A percentile compares a stretch with the other conserved stretches of the same genome.
phyloP scores from a whole-genome alignment of 2,797 vertebrate genomes.

The Xiphophorus birchmanni region DNA sequence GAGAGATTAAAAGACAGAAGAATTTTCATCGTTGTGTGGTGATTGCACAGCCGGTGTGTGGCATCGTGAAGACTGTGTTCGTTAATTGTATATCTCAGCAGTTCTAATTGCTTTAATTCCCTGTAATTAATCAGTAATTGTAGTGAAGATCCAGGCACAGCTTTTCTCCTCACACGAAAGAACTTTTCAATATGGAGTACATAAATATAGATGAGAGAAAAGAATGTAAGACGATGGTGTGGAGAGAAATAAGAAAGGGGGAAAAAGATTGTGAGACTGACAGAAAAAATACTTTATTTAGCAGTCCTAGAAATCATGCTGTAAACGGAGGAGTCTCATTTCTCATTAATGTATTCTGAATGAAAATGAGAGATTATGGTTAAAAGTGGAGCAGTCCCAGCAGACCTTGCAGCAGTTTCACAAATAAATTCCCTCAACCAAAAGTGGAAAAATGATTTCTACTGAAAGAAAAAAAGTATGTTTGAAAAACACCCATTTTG shows the following conservation, averaged over 20 bases:
- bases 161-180: slow-evolving; percentile 76
- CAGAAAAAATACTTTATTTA: slow-evolving; percentile 60
- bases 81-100: slow-evolving; percentile 88
- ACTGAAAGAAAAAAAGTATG: not conserved
- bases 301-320: slow-evolving; percentile 55
- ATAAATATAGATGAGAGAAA: slow-evolving; percentile 84
- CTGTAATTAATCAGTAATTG: slow-evolving; percentile 89
- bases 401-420: slow-evolving; percentile 42
- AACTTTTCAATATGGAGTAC: slow-evolving; percentile 84
- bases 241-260: slow-evolving; percentile 45
- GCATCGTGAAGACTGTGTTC: slow-evolving; percentile 82
- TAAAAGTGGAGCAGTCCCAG: slow-evolving; percentile 61
- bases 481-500: slow-evolving; percentile 1
- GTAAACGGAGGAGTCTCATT: slow-evolving; percentile 56
- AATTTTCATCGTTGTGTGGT: slow-evolving; percentile 82
- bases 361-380: slow-evolving; percentile 64
- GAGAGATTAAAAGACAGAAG: slow-evolving; percentile 75
- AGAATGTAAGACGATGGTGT: slow-evolving; percentile 56
- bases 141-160: slow-evolving; percentile 81
- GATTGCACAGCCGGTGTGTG: slow-evolving; percentile 74
- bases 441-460: slow-evolving; percentile 12
- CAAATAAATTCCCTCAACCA: slow-evolving; percentile 39
- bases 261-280: slow-evolving; percentile 24
- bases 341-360: slow-evolving; percentile 72
- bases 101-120: slow-evolving; percentile 88